Conservation (phyloP, 1,140 invertebrate genomes). For the Saccostrea glomerata region DNA sequence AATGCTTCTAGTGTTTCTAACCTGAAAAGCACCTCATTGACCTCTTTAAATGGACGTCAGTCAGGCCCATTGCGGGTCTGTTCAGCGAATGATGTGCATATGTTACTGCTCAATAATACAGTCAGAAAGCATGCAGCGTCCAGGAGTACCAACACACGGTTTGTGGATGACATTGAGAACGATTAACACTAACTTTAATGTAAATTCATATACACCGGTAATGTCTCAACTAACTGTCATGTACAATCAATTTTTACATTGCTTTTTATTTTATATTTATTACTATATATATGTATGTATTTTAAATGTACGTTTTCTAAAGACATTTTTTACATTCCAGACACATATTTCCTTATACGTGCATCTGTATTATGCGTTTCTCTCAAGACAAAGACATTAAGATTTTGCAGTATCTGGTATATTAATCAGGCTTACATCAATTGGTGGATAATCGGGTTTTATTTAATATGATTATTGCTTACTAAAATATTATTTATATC, state of each 20-base stretch:
- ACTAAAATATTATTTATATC: too few species aligned
- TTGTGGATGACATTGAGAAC: slow-evolving; percentile 16
- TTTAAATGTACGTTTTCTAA: not conserved
- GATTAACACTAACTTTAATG: not conserved
- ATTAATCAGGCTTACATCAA: too few species aligned
- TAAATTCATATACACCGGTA: not conserved
- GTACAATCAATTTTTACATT: not conserved
- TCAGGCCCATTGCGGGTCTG: not conserved
- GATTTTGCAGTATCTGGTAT: too few species aligned
- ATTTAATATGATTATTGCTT: too few species aligned
- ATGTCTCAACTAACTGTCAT: not conserved
- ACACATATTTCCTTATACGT: too few species aligned
- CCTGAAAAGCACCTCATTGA: not conserved
- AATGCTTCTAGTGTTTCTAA: slow-evolving; percentile 20
- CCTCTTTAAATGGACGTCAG: not conserved
- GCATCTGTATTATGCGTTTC: too few species aligned
- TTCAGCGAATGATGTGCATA: slow-evolving; percentile 18
- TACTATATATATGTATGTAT: not conserved
- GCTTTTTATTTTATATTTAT: not conserved
- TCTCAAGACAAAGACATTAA: too few species aligned
- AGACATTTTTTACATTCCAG: not conserved
- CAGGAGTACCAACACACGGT: not conserved
- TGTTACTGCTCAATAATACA: slow-evolving; percentile 17
- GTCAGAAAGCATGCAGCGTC: not conserved
- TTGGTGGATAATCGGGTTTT: too few species aligned